Conservation (phyloP, 92 coral and sea anemone genomes). For the Porites evermanni region DNA sequence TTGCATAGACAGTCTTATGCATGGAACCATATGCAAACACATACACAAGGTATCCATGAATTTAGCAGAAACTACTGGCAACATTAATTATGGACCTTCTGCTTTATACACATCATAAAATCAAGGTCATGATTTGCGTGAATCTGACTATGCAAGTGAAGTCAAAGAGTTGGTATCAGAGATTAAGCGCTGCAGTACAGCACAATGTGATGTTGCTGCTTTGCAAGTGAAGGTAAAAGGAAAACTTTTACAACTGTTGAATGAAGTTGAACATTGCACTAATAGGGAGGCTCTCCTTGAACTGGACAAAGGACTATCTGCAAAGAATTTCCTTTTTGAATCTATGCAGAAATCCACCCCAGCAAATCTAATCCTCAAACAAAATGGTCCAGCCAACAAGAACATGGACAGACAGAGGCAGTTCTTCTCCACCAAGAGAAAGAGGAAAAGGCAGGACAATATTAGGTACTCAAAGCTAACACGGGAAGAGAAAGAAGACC, state of each 20-base stretch:
- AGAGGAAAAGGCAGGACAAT: constrained; percentile 34
- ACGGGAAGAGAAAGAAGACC: constrained; percentile 36
- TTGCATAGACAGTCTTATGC: constrained; percentile 52
- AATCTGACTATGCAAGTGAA: constrained; percentile 12
- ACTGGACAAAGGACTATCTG: constrained; percentile 49
- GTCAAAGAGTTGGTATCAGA: not conserved
- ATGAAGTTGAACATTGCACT: constrained; percentile 38
- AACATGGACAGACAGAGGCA: constrained; percentile 55
- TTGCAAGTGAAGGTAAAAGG: constrained; percentile 12
- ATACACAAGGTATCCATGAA: constrained; percentile 35
- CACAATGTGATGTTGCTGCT: not conserved
- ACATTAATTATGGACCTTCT: not conserved
- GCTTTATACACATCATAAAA: too few relatives aligned
- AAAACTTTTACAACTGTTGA: constrained; percentile 37
- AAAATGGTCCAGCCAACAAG: constrained; percentile 61
- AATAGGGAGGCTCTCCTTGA: constrained; percentile 32
- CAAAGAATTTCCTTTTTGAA: constrained; percentile 36
- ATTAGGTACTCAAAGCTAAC: constrained; percentile 51
- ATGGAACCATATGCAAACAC: constrained; percentile 47
- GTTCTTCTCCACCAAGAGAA: constrained; percentile 51
- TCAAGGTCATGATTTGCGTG: not conserved
- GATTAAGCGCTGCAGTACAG: not conserved
- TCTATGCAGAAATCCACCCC: constrained; percentile 41
- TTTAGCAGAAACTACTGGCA: not conserved
- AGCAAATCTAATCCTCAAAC: constrained; percentile 20